These are phyloP conservation scores for Lonchura striata DNA, from an alignment of 2,113 vertebrate species.

Conservation along the genomic window DNA sequence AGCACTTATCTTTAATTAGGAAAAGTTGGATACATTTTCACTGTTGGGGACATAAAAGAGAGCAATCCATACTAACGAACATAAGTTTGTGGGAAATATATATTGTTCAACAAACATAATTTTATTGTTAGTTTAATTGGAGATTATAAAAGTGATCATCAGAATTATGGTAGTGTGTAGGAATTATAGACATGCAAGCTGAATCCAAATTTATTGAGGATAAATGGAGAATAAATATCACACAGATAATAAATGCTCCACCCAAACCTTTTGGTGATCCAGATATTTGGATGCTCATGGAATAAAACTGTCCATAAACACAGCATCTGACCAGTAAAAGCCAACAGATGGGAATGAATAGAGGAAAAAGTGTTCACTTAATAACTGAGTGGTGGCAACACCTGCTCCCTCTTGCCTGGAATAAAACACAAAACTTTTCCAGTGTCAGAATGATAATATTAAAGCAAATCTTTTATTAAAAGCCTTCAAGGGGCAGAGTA, in stretches of 20 bases:
- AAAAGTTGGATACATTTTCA: background rate
- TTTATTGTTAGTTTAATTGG: background rate
- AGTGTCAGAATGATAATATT: background rate
- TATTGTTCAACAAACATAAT: background rate
- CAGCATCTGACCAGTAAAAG: background rate
- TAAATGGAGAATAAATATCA: background rate
- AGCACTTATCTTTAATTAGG: background rate
- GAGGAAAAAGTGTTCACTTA: rapidly evolving
- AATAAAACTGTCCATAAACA: too few species aligned
- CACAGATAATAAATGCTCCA: background rate
- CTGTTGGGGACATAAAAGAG: background rate
- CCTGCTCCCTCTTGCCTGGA: background rate
- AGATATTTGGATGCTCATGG: background rate
- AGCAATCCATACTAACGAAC: background rate
- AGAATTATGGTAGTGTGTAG: background rate
- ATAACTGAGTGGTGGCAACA: background rate
- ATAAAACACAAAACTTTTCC: background rate
- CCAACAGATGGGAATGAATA: background rate
- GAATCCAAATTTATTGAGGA: background rate
- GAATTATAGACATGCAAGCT: background rate
- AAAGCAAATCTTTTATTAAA: background rate
- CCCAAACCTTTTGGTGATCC: background rate
- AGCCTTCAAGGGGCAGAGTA: background rate
- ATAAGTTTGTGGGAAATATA: background rate
- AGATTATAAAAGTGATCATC: background rate